Percentiles rank a stretch among this genome's conserved stretches.
Conservation (phyloP, 2,888 invertebrate genomes). For the Spilosoma lubricipeda region DNA sequence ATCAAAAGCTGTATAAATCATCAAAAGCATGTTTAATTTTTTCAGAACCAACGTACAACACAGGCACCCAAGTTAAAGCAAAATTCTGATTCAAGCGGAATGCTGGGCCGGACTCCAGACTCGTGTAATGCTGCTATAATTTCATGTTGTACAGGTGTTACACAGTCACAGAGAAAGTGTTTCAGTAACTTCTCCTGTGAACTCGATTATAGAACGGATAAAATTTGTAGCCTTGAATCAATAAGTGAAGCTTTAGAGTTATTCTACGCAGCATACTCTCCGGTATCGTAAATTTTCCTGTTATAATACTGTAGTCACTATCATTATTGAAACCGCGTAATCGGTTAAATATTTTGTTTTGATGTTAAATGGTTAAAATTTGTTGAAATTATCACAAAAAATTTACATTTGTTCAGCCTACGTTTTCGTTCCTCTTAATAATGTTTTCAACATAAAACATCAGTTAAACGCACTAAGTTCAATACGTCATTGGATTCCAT, state of each 20-base stretch:
- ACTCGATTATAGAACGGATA: constrained; percentile 50
- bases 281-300: constrained; percentile 48
- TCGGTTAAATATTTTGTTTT: constrained; percentile 38
- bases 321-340: constrained; percentile 58
- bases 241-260: constrained; percentile 60
- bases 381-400: constrained; percentile 28
- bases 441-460: background rate
- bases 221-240: constrained; percentile 57
- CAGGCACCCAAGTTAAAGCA: constrained; percentile 41
- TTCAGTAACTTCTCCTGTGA: constrained; percentile 65
- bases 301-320: constrained; percentile 29
- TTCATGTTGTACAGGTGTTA: constrained; percentile 63
- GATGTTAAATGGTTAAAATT: constrained; percentile 19
- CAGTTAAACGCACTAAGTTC: background rate
- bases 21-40: constrained; percentile 26
- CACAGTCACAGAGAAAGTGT: constrained; percentile 56
- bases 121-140: constrained; percentile 71
- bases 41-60: constrained; percentile 48
- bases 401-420: background rate
- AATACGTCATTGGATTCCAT: background rate
- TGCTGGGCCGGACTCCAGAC: constrained; percentile 37
- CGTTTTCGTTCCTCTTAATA: background rate
- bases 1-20: background rate
- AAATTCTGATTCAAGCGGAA: constrained; percentile 2
- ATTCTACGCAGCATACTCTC: constrained; percentile 66